phyloP scores from a whole-genome alignment of 2,113 vertebrate species.

The Trichechus manatus region DNA sequence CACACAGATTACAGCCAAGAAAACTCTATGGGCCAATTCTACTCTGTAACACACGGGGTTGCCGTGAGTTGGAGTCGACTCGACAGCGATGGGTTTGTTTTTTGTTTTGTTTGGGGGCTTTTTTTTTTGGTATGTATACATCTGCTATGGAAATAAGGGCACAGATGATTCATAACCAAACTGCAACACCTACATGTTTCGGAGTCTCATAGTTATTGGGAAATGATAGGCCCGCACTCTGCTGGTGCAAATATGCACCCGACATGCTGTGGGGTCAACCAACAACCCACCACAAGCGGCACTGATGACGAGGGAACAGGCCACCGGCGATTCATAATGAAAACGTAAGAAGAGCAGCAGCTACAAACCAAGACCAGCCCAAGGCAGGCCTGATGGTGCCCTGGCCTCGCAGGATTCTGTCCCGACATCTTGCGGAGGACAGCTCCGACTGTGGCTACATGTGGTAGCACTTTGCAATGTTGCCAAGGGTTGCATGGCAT shows the following conservation, averaged over 20 bases:
- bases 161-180: not conserved
- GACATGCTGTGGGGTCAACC: slow-evolving; percentile 76
- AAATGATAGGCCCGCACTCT: slow-evolving; percentile 74
- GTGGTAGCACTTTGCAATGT: not conserved
- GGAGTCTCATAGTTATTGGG: slow-evolving; percentile 68
- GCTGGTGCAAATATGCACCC: slow-evolving; percentile 62
- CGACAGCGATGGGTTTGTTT: not conserved
- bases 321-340: slow-evolving; percentile 74
- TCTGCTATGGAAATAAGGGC: not conserved
- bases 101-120: not conserved
- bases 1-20: not conserved
- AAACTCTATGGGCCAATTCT: not conserved
- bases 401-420: not conserved
- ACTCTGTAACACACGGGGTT: not conserved
- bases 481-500: not conserved
- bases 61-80: not conserved
- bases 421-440: not conserved
- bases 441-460: not conserved
- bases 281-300: slow-evolving; percentile 66
- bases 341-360: slow-evolving; percentile 63
- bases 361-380: not conserved
- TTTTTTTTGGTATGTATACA: fast-evolving
- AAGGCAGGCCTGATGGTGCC: not conserved
- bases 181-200: slow-evolving; percentile 44
- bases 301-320: slow-evolving; percentile 72